Percentiles rank a stretch among this genome's conserved stretches.
These are phyloP conservation scores for Napeogenes inachia DNA, from an alignment of 2,888 invertebrate species.

Conservation along the genomic window DNA sequence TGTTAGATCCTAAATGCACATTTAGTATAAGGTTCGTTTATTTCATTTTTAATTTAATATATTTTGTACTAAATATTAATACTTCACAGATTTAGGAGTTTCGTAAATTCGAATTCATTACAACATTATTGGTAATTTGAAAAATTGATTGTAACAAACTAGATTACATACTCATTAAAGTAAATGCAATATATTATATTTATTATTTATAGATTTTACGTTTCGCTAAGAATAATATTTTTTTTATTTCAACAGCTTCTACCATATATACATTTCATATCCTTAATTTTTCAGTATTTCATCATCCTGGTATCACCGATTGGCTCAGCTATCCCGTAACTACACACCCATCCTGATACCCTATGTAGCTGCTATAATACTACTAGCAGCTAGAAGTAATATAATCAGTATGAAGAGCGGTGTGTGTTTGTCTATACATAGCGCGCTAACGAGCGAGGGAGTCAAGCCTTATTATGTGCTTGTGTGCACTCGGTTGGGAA, in stretches of 20 bases:
- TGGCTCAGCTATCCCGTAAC: constrained; percentile 81
- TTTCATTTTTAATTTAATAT: not conserved
- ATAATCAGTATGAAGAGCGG: constrained; percentile 44
- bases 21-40: constrained; percentile 79
- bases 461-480: constrained; percentile 78
- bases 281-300: constrained; percentile 62
- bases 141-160: too few relatives aligned
- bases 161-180: too few relatives aligned
- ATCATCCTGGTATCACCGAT: constrained; percentile 75
- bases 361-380: constrained; percentile 80
- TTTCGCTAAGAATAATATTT: not conserved
- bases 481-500: constrained; percentile 66
- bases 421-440: constrained; percentile 68
- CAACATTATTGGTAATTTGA: too few relatives aligned
- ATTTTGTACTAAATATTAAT: too few relatives aligned
- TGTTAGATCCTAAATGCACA: constrained; percentile 84
- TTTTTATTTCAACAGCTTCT: too few relatives aligned
- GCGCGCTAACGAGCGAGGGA: constrained; percentile 75
- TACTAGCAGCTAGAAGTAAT: constrained; percentile 75
- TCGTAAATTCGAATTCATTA: too few relatives aligned
- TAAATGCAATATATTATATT: not conserved
- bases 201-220: not conserved
- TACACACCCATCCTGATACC: constrained; percentile 81
- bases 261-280: too few relatives aligned
- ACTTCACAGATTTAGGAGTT: too few relatives aligned